Conservation (phyloP, 2,797 vertebrate genomes). For the Myotis pilosus region DNA sequence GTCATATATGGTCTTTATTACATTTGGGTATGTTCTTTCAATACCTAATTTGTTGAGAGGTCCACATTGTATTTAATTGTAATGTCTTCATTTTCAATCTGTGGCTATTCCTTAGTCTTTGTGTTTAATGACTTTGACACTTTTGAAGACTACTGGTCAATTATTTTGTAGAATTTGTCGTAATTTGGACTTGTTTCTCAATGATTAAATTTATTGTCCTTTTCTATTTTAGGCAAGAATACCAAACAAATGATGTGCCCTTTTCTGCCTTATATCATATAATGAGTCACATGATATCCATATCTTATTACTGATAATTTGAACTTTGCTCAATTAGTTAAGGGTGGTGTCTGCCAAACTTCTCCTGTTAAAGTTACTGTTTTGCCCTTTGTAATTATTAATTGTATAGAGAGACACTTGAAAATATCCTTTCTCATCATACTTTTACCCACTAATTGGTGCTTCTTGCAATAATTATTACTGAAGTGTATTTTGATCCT, state of each 20-base stretch:
- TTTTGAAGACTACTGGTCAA: slow-evolving; percentile 3
- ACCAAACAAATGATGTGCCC: background rate
- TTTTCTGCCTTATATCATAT: background rate
- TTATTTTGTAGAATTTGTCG: slow-evolving; percentile 38
- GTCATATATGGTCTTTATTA: background rate
- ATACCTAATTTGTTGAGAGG: background rate
- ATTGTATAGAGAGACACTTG: slow-evolving; percentile 8
- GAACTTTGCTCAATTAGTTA: slow-evolving; percentile 47
- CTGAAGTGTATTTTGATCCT: background rate
- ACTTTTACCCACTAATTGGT: slow-evolving; percentile 33
- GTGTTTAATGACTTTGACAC: background rate
- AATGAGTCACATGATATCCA: slow-evolving; percentile 27
- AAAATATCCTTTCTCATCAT: slow-evolving; percentile 37
- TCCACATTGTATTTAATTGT: background rate
- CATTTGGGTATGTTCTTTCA: slow-evolving; percentile 7
- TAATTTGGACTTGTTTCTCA: slow-evolving; percentile 33
- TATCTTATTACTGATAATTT: slow-evolving; percentile 35
- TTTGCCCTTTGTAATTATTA: slow-evolving; percentile 51
- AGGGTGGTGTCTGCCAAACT: slow-evolving; percentile 22
- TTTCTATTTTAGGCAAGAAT: slow-evolving; percentile 42
- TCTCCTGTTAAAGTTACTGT: slow-evolving; percentile 48
- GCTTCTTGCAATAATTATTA: slow-evolving; percentile 48
- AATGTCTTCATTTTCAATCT: background rate
- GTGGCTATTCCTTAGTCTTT: background rate
- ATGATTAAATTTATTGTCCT: slow-evolving; percentile 24